Evolutionary conservation across 2,797 vertebrate genomes (phyloP).

Genomic region (Natrix natrix): DNA sequence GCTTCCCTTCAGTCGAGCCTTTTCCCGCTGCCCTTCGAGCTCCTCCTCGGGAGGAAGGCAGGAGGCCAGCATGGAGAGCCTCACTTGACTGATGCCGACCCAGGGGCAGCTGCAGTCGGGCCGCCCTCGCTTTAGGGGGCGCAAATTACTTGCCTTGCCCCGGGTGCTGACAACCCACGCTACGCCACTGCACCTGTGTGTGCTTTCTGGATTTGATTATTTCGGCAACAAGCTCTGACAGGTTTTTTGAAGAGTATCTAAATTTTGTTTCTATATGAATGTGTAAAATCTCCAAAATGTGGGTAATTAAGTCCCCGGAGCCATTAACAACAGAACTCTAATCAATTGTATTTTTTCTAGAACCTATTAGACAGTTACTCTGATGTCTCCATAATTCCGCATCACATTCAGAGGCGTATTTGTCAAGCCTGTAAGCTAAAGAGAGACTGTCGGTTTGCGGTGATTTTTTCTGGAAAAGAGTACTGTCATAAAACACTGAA

Average conservation of each 20-base stretch:
- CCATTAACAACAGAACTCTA: background rate
- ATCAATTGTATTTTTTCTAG: conserved; percentile 63
- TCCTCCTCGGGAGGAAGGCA: too few species aligned
- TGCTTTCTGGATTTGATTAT: too few species aligned
- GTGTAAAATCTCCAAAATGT: background rate
- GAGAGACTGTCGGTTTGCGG: conserved; percentile 67
- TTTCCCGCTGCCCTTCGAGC: too few species aligned
- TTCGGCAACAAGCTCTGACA: too few species aligned
- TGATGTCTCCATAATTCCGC: conserved; percentile 55
- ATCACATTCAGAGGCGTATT: background rate
- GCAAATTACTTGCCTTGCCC: too few species aligned
- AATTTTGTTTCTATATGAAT: background rate
- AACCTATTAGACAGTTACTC: conserved; percentile 82
- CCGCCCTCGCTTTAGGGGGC: too few species aligned
- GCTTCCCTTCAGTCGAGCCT: too few species aligned
- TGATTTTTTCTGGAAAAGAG: conserved; percentile 76
- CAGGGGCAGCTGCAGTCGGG: too few species aligned
- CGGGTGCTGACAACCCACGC: too few species aligned
- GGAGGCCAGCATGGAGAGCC: too few species aligned
- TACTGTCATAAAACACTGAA: conserved; percentile 75
- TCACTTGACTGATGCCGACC: too few species aligned
- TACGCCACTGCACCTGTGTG: too few species aligned
- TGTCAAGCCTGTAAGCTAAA: conserved; percentile 80
- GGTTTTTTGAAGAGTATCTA: background rate
- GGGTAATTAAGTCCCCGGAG: background rate